phyloP scores from a whole-genome alignment of 2,888 invertebrate species.

The Bibio marci region DNA sequence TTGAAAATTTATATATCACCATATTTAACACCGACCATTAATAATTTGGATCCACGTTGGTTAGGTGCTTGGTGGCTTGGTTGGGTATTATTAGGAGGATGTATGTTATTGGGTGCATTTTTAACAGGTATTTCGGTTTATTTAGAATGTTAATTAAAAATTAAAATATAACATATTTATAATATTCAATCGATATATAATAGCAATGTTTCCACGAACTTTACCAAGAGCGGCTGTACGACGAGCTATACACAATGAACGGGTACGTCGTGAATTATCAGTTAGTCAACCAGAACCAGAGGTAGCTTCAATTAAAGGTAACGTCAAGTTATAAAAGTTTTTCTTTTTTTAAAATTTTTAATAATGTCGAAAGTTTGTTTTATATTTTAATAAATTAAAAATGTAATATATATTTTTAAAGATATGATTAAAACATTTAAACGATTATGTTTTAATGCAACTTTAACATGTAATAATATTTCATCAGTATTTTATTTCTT shows the following conservation, averaged over 20 bases:
- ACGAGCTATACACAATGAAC: constrained; percentile 26
- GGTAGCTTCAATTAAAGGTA: constrained; percentile 23
- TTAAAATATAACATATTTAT: not conserved
- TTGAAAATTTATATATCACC: constrained; percentile 49
- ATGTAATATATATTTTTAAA: too few relatives aligned
- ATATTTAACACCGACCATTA: constrained; percentile 43
- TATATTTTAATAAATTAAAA: constrained; percentile 13
- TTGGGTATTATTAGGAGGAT: constrained; percentile 43
- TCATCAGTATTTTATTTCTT: constrained; percentile 56
- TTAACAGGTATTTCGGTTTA: constrained; percentile 1
- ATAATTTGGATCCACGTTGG: constrained; percentile 54
- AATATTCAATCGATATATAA: constrained; percentile 5
- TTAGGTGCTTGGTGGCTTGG: constrained; percentile 74
- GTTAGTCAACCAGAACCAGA: constrained; percentile 16
- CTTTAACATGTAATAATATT: constrained; percentile 53
- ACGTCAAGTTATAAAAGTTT: constrained; percentile 23
- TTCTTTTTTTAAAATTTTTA: constrained; percentile 1
- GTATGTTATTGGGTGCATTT: constrained; percentile 38
- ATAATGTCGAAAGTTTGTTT: not conserved
- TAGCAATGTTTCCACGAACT: constrained; percentile 51
- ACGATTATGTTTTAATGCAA: constrained; percentile 43
- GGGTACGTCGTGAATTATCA: constrained; percentile 14
- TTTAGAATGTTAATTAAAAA: not conserved
- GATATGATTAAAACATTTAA: constrained; percentile 47
- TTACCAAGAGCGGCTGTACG: constrained; percentile 45